Evolutionary conservation across 2,888 invertebrate species (phyloP).

Genomic region (Theretra japonica): DNA sequence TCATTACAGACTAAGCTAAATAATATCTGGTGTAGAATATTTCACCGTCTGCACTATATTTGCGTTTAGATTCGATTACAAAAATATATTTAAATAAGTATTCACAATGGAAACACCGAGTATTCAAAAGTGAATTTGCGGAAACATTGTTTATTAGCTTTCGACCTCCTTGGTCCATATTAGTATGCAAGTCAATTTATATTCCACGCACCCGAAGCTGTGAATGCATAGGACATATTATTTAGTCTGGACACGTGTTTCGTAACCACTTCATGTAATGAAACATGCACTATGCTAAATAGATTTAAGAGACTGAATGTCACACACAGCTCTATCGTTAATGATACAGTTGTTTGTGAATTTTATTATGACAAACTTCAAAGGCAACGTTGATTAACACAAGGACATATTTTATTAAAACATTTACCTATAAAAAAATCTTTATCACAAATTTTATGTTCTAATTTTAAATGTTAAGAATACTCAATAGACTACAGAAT

Average conservation of each 20-base stretch:
- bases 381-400: too few relatives aligned
- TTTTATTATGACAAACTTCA: neutral
- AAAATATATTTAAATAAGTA: too few relatives aligned
- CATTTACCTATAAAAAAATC: neutral
- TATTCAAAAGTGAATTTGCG: neutral
- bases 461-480: too few relatives aligned
- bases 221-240: neutral
- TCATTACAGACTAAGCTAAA: neutral
- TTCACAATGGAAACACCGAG: neutral
- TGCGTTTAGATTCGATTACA: too few relatives aligned
- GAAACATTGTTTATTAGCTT: neutral
- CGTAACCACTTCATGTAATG: conserved; percentile 5
- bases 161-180: neutral
- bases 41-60: too few relatives aligned
- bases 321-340: neutral
- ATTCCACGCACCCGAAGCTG: conserved; percentile 7
- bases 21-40: neutral
- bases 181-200: neutral
- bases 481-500: too few relatives aligned
- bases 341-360: neutral
- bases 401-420: neutral
- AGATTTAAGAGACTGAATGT: neutral
- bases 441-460: too few relatives aligned
- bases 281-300: conserved; percentile 15
- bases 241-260: neutral